A percentile compares a stretch with the other conserved stretches of the same genome.
Conservation (phyloP, 2,888 invertebrate genomes). For the Strigamia maritima region DNA sequence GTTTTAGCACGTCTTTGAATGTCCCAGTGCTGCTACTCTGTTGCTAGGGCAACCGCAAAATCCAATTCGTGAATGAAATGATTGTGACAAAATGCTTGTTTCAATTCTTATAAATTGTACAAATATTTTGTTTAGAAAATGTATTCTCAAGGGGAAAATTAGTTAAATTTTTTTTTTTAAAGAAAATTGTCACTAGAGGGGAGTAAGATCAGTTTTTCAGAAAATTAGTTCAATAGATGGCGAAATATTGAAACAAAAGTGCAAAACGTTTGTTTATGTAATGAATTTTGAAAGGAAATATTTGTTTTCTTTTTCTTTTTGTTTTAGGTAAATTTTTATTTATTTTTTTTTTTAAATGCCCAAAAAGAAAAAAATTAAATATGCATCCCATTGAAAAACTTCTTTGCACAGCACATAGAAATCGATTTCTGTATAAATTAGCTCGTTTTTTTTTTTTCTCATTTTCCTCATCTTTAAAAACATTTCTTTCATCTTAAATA, state of each 20-base stretch:
- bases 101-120: not conserved
- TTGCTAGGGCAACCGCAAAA: constrained; percentile 21
- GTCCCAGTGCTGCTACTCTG: not conserved
- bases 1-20: constrained; percentile 3
- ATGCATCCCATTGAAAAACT: not conserved
- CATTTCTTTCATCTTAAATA: not conserved
- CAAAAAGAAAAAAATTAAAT: not conserved
- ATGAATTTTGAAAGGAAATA: not conserved
- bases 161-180: not conserved
- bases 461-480: not conserved
- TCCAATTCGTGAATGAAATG: not conserved
- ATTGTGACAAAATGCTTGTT: constrained; percentile 14
- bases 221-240: not conserved
- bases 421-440: not conserved
- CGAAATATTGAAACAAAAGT: not conserved
- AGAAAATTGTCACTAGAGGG: not conserved
- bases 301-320: too few species aligned
- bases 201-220: not conserved
- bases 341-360: too few species aligned
- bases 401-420: not conserved
- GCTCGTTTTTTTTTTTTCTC: not conserved
- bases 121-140: not conserved
- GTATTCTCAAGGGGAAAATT: not conserved
- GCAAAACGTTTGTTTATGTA: not conserved
- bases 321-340: too few species aligned